A percentile compares a stretch with the other conserved stretches of the same genome.
Evolutionary conservation across 2,797 vertebrate species (phyloP).

Genomic region (Rhabdomys pumilio): DNA sequence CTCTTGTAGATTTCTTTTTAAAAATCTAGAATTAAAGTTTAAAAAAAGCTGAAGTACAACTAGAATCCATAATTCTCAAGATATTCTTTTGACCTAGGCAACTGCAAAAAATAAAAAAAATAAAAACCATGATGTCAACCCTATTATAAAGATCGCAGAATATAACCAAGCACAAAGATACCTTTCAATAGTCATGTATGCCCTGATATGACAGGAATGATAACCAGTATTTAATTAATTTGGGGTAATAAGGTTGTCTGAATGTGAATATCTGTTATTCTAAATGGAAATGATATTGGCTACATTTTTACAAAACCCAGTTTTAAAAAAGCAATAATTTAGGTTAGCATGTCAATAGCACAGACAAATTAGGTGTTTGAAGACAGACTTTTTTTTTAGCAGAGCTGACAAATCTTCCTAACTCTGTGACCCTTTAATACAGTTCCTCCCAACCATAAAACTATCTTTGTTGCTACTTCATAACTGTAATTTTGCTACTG

Average conservation of each 20-base stretch:
- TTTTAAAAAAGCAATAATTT: neutral
- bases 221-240: neutral
- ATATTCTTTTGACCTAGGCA: conserved; percentile 39
- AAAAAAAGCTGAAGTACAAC: neutral
- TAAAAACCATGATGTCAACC: neutral
- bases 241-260: neutral
- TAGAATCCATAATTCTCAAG: neutral
- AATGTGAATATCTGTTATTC: neutral
- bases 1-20: conserved; percentile 44
- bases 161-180: neutral
- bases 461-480: neutral
- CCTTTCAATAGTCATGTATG: neutral
- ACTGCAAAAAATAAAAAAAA: conserved; percentile 50
- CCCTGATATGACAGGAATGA: neutral
- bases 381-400: neutral
- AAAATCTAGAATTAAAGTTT: neutral
- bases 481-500: neutral
- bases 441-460: neutral
- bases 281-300: conserved; percentile 13
- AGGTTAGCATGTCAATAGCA: neutral
- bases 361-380: neutral
- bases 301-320: neutral
- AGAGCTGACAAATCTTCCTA: neutral
- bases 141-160: neutral
- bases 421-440: neutral